Percentiles rank a stretch among this genome's conserved stretches.
phyloP scores from a whole-genome alignment of 2,113 vertebrate genomes.

The Anarhynchus alexandrinus region DNA sequence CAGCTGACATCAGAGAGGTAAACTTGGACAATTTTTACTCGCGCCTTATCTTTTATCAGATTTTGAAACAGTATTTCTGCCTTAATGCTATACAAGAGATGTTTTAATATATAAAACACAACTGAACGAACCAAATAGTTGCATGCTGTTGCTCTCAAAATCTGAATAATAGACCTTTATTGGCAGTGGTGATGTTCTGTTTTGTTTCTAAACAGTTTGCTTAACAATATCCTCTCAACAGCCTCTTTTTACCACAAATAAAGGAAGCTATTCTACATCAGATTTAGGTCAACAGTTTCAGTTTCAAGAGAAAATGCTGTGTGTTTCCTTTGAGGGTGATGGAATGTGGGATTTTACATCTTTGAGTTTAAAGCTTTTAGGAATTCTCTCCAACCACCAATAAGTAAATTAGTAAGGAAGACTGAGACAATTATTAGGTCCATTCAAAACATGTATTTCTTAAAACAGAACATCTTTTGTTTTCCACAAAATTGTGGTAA shows the following conservation, averaged over 20 bases:
- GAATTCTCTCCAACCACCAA: not conserved
- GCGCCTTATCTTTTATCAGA: not conserved
- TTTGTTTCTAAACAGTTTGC: not conserved
- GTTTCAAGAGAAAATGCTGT: constrained; percentile 48
- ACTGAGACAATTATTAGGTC: not conserved
- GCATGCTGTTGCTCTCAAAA: not conserved
- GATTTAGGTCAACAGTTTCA: constrained; percentile 60
- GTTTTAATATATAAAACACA: not conserved
- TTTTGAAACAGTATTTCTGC: not conserved
- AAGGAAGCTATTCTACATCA: constrained; percentile 48
- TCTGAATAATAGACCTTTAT: not conserved
- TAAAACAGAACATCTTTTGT: not conserved
- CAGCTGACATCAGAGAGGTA: not conserved
- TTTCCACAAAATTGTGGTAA: constrained; percentile 26
- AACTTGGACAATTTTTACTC: not conserved
- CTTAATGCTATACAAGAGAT: not conserved
- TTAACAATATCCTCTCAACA: constrained; percentile 35
- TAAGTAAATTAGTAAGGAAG: not conserved
- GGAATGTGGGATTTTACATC: constrained; percentile 38
- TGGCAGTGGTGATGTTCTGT: not conserved
- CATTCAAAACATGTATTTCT: not conserved
- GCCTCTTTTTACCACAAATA: constrained; percentile 11
- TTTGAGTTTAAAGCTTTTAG: constrained; percentile 32
- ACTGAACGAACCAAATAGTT: not conserved
- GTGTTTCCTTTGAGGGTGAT: not conserved